Conservation (phyloP, 2,888 invertebrate genomes). For the Drosophila subquinaria region DNA sequence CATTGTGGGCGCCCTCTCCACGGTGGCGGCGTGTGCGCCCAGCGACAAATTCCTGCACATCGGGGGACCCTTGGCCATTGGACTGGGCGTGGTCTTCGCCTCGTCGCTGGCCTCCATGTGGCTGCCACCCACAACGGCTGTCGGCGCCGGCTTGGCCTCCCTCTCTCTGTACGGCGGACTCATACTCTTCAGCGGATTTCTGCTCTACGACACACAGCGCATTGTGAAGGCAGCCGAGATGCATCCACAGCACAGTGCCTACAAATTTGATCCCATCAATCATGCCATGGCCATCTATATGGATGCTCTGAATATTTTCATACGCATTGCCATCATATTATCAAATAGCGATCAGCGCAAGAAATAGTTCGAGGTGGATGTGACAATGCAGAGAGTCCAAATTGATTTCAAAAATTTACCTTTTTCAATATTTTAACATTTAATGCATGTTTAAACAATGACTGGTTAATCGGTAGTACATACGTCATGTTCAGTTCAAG, state of each 20-base stretch:
- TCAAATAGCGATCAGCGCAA: constrained; percentile 87
- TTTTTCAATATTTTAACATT: not conserved
- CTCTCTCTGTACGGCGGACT: constrained; percentile 97
- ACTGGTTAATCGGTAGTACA: not conserved
- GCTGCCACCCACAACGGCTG: constrained; percentile 94
- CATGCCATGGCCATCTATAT: constrained; percentile 97
- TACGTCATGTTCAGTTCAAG: not conserved
- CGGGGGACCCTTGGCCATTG: constrained; percentile 98
- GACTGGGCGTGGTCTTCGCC: constrained; percentile 97
- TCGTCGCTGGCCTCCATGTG: constrained; percentile 96
- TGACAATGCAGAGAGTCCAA: constrained; percentile 6
- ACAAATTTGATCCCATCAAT: constrained; percentile 96
- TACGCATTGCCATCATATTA: constrained; percentile 95
- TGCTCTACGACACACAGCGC: constrained; percentile 97
- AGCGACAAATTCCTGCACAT: constrained; percentile 98
- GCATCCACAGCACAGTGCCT: constrained; percentile 89
- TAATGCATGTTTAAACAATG: not conserved
- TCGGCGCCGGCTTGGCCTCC: constrained; percentile 96
- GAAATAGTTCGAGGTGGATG: constrained; percentile 33
- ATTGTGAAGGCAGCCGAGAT: constrained; percentile 94
- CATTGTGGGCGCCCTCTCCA: constrained; percentile 96
- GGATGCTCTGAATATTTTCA: constrained; percentile 98
- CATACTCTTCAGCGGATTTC: constrained; percentile 95
- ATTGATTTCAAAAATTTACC: constrained; percentile 15
- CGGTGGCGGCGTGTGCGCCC: constrained; percentile 97